Evolutionary conservation across 2,888 invertebrate genomes (phyloP), one percentile per base, ranked within the genome.

Genomic region (Agrenia bidenticulata): DNA sequence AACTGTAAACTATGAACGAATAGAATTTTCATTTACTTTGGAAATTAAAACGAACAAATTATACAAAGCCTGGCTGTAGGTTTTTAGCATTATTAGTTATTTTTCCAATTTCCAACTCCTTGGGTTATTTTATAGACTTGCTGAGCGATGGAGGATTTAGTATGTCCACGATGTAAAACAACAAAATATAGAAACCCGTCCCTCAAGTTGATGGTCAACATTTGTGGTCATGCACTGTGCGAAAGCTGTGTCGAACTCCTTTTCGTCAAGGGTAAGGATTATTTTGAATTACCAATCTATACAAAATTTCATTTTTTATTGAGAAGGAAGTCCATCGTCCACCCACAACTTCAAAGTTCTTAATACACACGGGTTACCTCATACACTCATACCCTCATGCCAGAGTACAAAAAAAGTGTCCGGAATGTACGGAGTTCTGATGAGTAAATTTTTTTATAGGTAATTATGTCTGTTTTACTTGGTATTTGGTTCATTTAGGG

Each of bases 201-300:
- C 0, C 81, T 99, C 62, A 95, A 95, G 80, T 86, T 99, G 83
- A 90, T 98, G 92, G 97, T 98, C 69, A 99, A 99, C 80, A 88
- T 94, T 63, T 99, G 99, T 81, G 98, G 98, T 32, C 99, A 99
- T 83, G 91, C 94, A 42, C 83, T 99, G 77, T 99, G 99, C 82
- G 96, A 97, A 82, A 95, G 90, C 79, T 98, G 98, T 82, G 96
- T 99, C 39, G 96, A 97, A 80, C 84, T 96, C 69, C 82, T 99
- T 32, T 99, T 98, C 82, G 85, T 95, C 19, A 95, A 98, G 87
- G 99, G 91, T 89, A 15, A 45, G 45, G 39, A 39, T 39, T 39
- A 39, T 39, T 39, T 11, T 39, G 39, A 39, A 15, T 39, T 39
- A 11, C 39, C 9, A 39, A 39, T 11, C 15, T 39, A 39, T 39